Base-by-base conservation (phyloP, 92 coral and sea anemone genomes). In the Porites divaricata region DNA sequence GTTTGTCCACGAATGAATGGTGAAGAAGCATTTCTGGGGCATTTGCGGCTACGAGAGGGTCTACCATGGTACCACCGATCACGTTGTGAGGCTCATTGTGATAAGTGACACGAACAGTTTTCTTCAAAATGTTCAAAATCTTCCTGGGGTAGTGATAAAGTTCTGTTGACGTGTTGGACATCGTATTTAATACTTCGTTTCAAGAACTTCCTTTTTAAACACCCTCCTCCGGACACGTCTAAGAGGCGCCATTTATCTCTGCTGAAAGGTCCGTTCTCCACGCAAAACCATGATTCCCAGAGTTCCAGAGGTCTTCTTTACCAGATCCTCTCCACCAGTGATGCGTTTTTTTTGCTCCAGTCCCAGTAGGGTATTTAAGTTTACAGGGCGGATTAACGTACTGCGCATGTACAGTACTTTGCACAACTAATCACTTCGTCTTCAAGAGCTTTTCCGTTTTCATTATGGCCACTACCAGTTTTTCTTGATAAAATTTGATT, bases 21-120 rank as follows among this genome's bases (percentile, higher is more conserved):
- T 95, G 98, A 16, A 93, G 85, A 51, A 83, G 69, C 58, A 95
- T 79, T 84, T 93, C 98, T 0, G 98, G 98, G 10, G 98, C 94
- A 64, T 91, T 91, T 11, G 95, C 80, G 7, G 97, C 35, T 14
- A 91, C 63, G 14, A 17, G 8, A 65, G 81, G 86, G 75, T 52
- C 21, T 6, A 58, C 72, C 97, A 93, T 93, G n/a, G 88, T 63
- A 8, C 88, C 78, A 17, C 92, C 89, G 50, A 93, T 88, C 19
- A 83, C 89, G 54, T 88, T 88, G 52, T 93, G 97, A 26, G 88
- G 52, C 50, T 86, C 85, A 25, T 73, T 77, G 75, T 91, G 97
- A 13, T 88, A 86, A 63, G 53, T 83, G 26, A 75, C 73, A 41
- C 97, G 86, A 53, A 91, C 74, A 41, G 66, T 88, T 28, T 28